Evolutionary conservation across 2,113 vertebrate species (phyloP).

Genomic region (Laterallus jamaicensis): DNA sequence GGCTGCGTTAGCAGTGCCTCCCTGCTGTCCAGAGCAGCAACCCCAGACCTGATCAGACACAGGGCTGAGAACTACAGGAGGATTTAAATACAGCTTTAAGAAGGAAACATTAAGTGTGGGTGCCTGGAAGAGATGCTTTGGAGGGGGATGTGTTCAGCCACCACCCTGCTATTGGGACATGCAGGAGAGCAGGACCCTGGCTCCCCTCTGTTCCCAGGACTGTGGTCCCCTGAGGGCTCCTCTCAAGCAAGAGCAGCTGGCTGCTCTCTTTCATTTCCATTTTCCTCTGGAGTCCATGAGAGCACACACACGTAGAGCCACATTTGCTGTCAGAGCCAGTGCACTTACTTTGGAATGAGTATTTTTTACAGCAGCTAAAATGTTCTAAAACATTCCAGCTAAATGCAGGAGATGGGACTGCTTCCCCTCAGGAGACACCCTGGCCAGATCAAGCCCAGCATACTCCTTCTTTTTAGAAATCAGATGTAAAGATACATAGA

Average conservation of each 20-base stretch:
- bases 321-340: background rate
- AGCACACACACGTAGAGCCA: background rate
- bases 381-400: background rate
- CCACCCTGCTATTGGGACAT: fast-evolving
- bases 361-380: background rate
- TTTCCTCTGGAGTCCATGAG: fast-evolving
- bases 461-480: background rate
- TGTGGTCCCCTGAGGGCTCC: background rate
- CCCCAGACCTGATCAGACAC: background rate
- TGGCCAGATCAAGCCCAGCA: background rate
- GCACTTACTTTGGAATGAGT: background rate
- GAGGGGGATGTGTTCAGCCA: fast-evolving
- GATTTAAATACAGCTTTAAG: background rate
- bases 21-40: background rate
- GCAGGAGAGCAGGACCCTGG: background rate
- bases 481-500: background rate
- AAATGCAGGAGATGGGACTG: background rate
- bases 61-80: background rate
- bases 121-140: background rate
- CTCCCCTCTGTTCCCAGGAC: background rate
- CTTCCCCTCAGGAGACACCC: background rate
- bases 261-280: background rate
- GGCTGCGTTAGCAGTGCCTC: background rate
- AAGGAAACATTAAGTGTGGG: background rate
- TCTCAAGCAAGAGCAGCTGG: background rate